Evolutionary conservation across 2,888 invertebrate species (phyloP).

Genomic region (Trachelus iudaicus): DNA sequence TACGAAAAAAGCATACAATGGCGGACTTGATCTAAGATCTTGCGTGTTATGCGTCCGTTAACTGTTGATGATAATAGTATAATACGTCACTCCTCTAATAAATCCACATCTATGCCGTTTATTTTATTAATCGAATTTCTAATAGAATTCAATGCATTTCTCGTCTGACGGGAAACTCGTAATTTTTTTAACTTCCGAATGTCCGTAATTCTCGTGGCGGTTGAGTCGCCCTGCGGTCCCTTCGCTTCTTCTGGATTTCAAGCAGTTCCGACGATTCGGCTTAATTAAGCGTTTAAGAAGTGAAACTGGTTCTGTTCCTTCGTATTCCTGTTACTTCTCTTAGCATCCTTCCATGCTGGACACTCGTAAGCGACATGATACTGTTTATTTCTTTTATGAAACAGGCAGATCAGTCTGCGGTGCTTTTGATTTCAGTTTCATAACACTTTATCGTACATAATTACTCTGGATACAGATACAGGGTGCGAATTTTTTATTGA

Average conservation of each 20-base stretch:
- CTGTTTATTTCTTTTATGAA: background rate
- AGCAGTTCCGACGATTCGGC: conserved; percentile 30
- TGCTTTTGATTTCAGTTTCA: background rate
- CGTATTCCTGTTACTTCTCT: conserved; percentile 24
- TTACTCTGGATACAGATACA: background rate
- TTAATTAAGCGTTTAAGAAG: conserved; percentile 66
- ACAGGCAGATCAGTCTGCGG: background rate
- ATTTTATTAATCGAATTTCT: background rate
- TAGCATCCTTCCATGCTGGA: conserved; percentile 20
- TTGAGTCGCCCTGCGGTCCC: background rate
- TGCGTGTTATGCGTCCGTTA: background rate
- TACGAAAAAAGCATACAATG: background rate
- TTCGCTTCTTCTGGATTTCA: background rate
- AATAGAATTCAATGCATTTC: background rate
- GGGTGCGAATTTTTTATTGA: background rate
- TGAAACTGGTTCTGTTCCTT: conserved; percentile 60
- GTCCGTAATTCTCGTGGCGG: background rate
- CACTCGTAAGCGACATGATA: background rate
- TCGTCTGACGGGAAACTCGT: background rate
- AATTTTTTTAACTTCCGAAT: background rate
- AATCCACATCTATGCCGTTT: background rate
- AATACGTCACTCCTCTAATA: background rate
- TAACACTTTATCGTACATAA: background rate
- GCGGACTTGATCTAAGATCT: background rate
- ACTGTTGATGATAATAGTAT: background rate